Base-by-base conservation (phyloP, 2,113 vertebrate species). In the Oryzias celebensis region DNA sequence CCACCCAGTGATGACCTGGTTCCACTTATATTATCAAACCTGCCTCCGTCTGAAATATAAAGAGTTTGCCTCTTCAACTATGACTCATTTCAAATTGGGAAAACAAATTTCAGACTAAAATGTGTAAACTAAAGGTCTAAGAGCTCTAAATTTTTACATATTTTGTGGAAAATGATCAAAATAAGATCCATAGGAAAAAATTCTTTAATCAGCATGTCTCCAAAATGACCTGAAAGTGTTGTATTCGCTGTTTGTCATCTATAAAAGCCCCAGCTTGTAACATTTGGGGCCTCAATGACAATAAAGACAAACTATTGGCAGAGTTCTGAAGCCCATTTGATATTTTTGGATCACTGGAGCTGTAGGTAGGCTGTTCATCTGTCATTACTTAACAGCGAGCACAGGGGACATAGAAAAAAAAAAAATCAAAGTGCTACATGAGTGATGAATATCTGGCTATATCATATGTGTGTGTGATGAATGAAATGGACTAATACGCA, bases 401-500 rank as follows among this genome's bases (percentile, higher is more conserved):
- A 46, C n/a, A 14, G 23, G 42, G 58, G 15, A 15, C 36, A 47
- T 36, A 31, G 42, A 15, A 48, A 44, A 58, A 81, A 58, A 77
- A 55, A 59, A 12, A 36, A 36, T 36, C 61, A 75, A 72, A 68
- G 75, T 75, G 84, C 68, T 63, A 73, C 71, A 58, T 4, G 67
- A 85, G 82, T 90, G 90, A 91, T 91, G 78, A 91, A 91, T 90
- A 84, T 78, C 73, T 69, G 68, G 77, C 74, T 87, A 87, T 81
- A 88, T 88, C 63, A 62, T 53, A 78, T 68, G 31, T 87, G 87
- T 70, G 73, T 84, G 80, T 91, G 90, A 91, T 90, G 81, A 90
- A 91, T 80, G 90, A 88, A 84, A 85, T 67, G 5, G 73, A 74
- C 73, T 85, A 88, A 92, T 91, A 90, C 91, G 91, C 82, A 79